Conservation (phyloP, 2,113 vertebrate species). For the Misgurnus anguillicaudatus region DNA sequence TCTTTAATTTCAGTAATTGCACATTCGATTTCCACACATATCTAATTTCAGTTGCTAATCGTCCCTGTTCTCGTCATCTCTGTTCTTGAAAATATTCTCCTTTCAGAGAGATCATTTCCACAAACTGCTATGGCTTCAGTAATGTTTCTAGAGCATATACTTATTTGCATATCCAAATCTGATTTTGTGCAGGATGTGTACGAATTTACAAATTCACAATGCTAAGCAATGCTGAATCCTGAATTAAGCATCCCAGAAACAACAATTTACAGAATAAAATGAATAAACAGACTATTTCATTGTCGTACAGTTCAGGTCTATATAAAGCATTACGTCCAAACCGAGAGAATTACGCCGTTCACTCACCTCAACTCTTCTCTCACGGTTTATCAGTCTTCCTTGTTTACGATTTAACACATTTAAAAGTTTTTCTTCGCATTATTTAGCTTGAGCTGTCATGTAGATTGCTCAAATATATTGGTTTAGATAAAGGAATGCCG, state of each 20-base stretch:
- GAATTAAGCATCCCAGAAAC: not conserved
- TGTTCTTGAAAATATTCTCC: not conserved
- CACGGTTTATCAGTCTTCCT: not conserved
- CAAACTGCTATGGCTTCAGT: not conserved
- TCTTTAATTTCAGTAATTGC: too few relatives aligned
- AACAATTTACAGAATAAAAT: not conserved
- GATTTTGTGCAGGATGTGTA: not conserved
- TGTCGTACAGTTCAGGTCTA: not conserved
- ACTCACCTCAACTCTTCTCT: constrained; percentile 33
- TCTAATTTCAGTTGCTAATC: too few relatives aligned
- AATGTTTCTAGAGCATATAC: not conserved
- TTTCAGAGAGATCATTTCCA: not conserved
- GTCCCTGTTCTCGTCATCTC: too few relatives aligned
- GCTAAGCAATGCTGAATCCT: not conserved
- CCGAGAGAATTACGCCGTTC: constrained; percentile 5
- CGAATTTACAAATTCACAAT: not conserved
- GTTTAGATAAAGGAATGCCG: not conserved
- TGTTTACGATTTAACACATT: constrained; percentile 3
- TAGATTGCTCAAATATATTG: constrained; percentile 5
- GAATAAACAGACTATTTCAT: constrained; percentile 11
- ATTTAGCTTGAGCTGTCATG: not conserved
- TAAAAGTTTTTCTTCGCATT: not conserved
- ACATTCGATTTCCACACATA: not conserved
- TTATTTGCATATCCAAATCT: constrained; percentile 16
- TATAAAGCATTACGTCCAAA: not conserved